Conservation (phyloP, 2,888 invertebrate genomes). For the Ectemnius continuus region DNA sequence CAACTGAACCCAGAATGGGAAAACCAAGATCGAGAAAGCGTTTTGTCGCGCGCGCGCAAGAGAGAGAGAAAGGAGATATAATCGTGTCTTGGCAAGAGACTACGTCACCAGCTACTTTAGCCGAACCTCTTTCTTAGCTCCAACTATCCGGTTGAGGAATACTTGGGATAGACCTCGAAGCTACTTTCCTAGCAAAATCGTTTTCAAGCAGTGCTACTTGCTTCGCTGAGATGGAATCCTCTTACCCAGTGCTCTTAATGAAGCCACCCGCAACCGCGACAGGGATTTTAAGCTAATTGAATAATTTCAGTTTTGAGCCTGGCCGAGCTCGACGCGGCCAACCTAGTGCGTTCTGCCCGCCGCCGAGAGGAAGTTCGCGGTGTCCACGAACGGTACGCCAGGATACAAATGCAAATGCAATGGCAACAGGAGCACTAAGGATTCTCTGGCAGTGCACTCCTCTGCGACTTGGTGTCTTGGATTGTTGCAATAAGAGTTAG, state of each 20-base stretch:
- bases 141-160: no score
- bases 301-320: conserved; percentile 69
- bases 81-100: no score
- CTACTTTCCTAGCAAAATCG: conserved; percentile 24
- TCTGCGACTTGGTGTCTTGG: conserved; percentile 20
- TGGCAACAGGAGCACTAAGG: conserved; percentile 34
- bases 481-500: conserved; percentile 36
- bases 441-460: conserved; percentile 16
- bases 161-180: neutral
- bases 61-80: no score
- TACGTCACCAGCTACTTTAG: no score
- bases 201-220: conserved; percentile 13
- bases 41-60: no score
- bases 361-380: conserved; percentile 28
- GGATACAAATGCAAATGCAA: conserved; percentile 47
- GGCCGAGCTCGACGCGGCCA: conserved; percentile 29
- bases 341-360: conserved; percentile 39
- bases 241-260: conserved; percentile 72
- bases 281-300: conserved; percentile 72
- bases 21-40: neutral
- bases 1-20: conserved; percentile 14
- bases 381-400: conserved; percentile 9
- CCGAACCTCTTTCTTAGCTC: no score
- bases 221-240: conserved; percentile 64
- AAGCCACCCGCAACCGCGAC: conserved; percentile 58